Percentiles rank a stretch among this genome's conserved stretches.
Evolutionary conservation across 2,113 vertebrate genomes (phyloP).

Genomic region (Leucoraja erinaceus): DNA sequence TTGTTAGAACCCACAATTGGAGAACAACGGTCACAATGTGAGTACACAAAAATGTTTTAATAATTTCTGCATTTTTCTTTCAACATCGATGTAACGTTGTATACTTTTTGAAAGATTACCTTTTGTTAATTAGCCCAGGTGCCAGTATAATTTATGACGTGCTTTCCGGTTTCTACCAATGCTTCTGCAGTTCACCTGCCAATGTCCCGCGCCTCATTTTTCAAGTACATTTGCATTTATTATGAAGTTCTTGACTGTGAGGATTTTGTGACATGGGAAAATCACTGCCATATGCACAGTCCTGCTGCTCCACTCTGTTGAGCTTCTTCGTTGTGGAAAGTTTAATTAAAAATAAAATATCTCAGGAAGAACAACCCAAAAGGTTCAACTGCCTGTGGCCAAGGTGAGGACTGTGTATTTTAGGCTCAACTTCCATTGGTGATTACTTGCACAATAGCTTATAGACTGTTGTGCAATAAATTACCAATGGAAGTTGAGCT

Average conservation of each 20-base stretch:
- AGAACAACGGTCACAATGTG: slow-evolving; percentile 15
- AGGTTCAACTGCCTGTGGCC: not conserved
- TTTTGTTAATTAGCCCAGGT: not conserved
- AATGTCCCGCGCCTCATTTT: not conserved
- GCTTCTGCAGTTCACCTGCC: not conserved
- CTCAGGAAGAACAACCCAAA: not conserved
- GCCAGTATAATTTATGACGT: not conserved
- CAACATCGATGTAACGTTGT: not conserved
- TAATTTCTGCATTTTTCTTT: not conserved
- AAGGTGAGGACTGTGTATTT: too few relatives aligned
- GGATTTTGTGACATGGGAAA: not conserved
- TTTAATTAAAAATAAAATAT: not conserved
- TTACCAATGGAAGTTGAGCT: too few relatives aligned
- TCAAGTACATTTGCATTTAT: not conserved
- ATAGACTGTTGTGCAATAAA: too few relatives aligned
- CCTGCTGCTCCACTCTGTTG: not conserved
- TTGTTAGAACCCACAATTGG: slow-evolving; percentile 14
- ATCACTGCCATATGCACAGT: not conserved
- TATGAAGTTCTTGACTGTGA: not conserved
- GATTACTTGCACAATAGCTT: not conserved
- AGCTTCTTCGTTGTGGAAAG: not conserved
- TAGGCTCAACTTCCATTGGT: too few relatives aligned
- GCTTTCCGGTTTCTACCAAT: not conserved
- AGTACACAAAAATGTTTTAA: not conserved
- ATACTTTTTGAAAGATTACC: not conserved